These are phyloP conservation scores for Tetranychus truncatus DNA, from an alignment of 2,888 invertebrate species.

Conservation along the genomic window DNA sequence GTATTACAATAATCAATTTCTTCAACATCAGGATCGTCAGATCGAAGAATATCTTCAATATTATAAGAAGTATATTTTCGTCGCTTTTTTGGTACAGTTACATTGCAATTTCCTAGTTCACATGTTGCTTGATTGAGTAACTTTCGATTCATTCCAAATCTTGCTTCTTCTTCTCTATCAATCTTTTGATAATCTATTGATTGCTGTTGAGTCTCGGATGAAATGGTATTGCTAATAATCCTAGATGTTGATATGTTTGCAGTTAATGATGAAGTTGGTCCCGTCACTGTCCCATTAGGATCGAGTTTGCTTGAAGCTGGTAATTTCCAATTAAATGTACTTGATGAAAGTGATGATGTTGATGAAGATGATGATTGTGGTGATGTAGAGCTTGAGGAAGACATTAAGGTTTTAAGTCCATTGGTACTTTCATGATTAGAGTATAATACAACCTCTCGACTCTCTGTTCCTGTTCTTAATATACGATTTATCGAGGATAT, in stretches of 20 bases:
- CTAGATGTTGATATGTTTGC: not conserved
- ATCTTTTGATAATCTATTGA: not conserved
- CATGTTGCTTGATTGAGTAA: not conserved
- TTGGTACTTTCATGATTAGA: not conserved
- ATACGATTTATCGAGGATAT: conserved; percentile 88
- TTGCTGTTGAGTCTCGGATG: not conserved
- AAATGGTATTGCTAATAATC: not conserved
- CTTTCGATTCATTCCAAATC: not conserved
- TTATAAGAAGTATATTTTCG: conserved; percentile 2
- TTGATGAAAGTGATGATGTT: not conserved
- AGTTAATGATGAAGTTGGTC: not conserved
- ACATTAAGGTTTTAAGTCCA: not conserved
- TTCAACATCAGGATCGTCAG: not conserved
- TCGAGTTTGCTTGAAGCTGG: not conserved
- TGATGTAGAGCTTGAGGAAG: too few relatives aligned
- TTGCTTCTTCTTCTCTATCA: not conserved
- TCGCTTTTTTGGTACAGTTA: not conserved
- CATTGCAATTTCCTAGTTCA: not conserved
- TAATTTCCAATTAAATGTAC: not conserved
- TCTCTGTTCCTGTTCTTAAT: conserved; percentile 50
- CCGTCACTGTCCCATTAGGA: not conserved
- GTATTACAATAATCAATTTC: not conserved
- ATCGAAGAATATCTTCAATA: conserved; percentile 1
- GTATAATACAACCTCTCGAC: not conserved
- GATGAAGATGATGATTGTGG: not conserved